Evolutionary conservation across 2,113 vertebrate genomes (phyloP).

Genomic region (Hydropotes inermis): DNA sequence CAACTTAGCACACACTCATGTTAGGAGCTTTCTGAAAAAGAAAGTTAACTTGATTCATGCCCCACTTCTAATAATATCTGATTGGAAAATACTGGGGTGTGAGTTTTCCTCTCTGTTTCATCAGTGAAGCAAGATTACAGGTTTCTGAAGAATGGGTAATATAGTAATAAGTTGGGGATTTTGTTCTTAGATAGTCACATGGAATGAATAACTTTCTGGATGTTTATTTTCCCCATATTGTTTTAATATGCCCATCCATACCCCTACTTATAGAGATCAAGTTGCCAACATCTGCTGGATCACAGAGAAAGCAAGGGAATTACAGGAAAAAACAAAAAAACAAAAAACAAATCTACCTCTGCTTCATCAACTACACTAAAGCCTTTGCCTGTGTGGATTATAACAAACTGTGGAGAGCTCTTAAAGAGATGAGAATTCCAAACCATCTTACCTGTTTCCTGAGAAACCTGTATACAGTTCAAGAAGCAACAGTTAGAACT

Average conservation of each 20-base stretch:
- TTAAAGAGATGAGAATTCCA: background rate
- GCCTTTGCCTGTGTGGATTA: background rate
- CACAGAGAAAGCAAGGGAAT: background rate
- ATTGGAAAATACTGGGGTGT: background rate
- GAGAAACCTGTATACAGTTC: background rate
- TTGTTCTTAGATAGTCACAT: background rate
- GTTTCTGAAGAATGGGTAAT: constrained; percentile 21
- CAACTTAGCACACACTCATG: background rate
- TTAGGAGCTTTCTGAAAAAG: background rate
- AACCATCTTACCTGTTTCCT: background rate
- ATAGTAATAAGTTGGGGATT: background rate
- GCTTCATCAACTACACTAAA: background rate
- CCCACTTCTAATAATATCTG: background rate
- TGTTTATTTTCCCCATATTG: constrained; percentile 2
- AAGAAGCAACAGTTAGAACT: background rate
- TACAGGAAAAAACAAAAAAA: background rate
- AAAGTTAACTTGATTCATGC: background rate
- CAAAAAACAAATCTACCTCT: background rate
- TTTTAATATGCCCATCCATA: background rate
- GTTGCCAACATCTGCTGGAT: background rate
- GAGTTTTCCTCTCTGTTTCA: background rate
- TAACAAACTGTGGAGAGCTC: background rate
- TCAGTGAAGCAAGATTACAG: background rate
- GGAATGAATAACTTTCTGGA: background rate
- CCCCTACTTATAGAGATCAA: background rate